Base-by-base conservation (phyloP, 2,797 vertebrate genomes). In the Ceyx erithaca region DNA sequence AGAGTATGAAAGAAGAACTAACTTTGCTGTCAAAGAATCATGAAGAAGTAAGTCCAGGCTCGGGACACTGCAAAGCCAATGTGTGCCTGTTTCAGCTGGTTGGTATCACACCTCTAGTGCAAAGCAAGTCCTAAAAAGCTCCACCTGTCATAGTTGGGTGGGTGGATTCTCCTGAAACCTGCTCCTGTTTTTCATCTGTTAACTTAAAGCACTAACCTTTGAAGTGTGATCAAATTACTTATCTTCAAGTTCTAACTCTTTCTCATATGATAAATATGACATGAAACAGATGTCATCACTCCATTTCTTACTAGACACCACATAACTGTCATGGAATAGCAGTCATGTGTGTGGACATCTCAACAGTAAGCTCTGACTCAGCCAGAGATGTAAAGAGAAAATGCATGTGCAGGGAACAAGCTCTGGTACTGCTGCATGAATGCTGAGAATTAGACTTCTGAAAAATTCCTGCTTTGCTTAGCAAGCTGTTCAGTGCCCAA, bases 1-100 rank as follows among this genome's bases (percentile, higher is more conserved):
- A 99, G 77, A 98, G 95, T 92, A 98, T 99, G 98, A 98, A 98
- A 72, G 97, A 96, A 46, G 99, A 99, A 81, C 97, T 99, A 22
- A 95, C 93, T 45, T 95, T 97, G 88, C 96, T 99, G 97, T 98
- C 98, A 87, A 97, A 97, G 82, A 97, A 85, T 90, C 99, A 99
- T 4, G 98, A 99, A 92, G 98, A 98, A 98, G 98, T 99, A 96
- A 96, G 96, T 95, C 73, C 80, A 83, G 37, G 20, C 43, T 66
- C 0, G 1, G 54, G 78, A 72, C 10, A 78, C 64, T 16, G 23
- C 72, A 70, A 61, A 72, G 48, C 43, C 59, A 20, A 12, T 17
- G 31, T 71, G 17, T 72, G 33, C 75, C 67, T 76, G 23, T 88
- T 92, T 76, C 55, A 52, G 17, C 33, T 0, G 1, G n/a, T 61